Base-by-base conservation (phyloP, 2,113 vertebrate genomes). In the Pelmatolapia mariae region DNA sequence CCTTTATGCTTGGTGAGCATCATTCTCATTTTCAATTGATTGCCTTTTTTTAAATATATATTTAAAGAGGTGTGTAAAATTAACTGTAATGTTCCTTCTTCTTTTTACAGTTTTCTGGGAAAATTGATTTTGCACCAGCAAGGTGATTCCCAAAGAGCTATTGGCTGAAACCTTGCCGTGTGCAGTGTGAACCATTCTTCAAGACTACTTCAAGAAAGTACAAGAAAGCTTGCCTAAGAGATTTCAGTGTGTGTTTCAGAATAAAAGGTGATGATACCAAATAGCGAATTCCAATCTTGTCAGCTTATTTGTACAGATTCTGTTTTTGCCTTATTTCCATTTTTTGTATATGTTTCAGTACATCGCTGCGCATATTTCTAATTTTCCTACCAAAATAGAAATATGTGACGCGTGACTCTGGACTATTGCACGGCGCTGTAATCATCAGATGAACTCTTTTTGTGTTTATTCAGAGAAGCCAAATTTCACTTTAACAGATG, bases 1-100 rank as follows among this genome's bases (percentile, higher is more conserved):
- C 52, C 83, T 80, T 86, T 53, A 81, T 78, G 52, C 36, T 24
- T 31, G 2, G 66, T 78, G 33, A 91, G 81, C 79, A 85, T 80
- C 8, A 38, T 78, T 87, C 80, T 86, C 33, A 85, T 89, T n/a
- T 85, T 82, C 59, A 83, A 50, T 6, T 84, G 29, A 86, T 22
- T 68, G 50, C 26, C 31, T 57, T 4, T 19, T 31, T 78, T 84
- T 76, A 0, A 13, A 66, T 38, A 66, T 38, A 66, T 47, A 53
- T 61, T 31, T 2, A 50, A 29, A 45, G 33, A 50, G 57, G 57
- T 24, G 18, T 82, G 24, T 0, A 31, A 16, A 40, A 38, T 66
- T 38, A 38, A 38, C 19, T 66, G 33, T 38, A 66, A 38, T 38
- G 61, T n/a, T 66, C 19, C 0, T 66, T 66, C 0, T 12, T 36